These are phyloP conservation scores for Melolontha melolontha DNA, from an alignment of 2,888 invertebrate genomes.

Conservation along the genomic window DNA sequence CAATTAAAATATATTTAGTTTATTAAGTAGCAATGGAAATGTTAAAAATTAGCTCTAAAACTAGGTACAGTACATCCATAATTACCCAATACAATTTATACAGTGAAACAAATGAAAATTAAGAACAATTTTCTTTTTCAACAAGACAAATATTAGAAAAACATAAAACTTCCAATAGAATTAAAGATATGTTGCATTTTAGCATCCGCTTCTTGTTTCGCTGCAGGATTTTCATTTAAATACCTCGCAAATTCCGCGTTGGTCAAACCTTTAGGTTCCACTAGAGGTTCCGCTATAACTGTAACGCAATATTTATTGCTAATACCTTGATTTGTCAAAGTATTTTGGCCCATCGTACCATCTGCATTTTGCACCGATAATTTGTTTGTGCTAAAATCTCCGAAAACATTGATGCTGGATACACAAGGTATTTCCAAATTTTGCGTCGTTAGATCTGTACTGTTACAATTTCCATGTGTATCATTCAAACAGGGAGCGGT, in stretches of 20 bases:
- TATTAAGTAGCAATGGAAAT: too few species aligned
- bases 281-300: slow-evolving; percentile 48
- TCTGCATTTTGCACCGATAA: slow-evolving; percentile 22
- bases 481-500: slow-evolving; percentile 57
- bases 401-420: slow-evolving; percentile 48
- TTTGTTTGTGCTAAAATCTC: slow-evolving; percentile 41
- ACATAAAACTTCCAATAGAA: slow-evolving; percentile 21
- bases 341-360: slow-evolving; percentile 8
- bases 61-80: too few species aligned
- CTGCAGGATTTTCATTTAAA: slow-evolving; percentile 32
- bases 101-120: neutral
- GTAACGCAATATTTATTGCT: slow-evolving; percentile 49
- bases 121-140: neutral
- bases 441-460: slow-evolving; percentile 49
- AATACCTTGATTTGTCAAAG: slow-evolving; percentile 31
- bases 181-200: slow-evolving; percentile 33
- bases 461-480: slow-evolving; percentile 55
- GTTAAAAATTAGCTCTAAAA: too few species aligned
- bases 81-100: neutral
- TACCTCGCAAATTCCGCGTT: slow-evolving; percentile 37
- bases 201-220: slow-evolving; percentile 27
- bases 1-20: too few species aligned
- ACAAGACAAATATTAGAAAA: slow-evolving; percentile 8
- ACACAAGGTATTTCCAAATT: slow-evolving; percentile 52
- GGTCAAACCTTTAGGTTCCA: slow-evolving; percentile 36